phyloP scores from a whole-genome alignment of 2,888 invertebrate species.

The Apamea sordens region DNA sequence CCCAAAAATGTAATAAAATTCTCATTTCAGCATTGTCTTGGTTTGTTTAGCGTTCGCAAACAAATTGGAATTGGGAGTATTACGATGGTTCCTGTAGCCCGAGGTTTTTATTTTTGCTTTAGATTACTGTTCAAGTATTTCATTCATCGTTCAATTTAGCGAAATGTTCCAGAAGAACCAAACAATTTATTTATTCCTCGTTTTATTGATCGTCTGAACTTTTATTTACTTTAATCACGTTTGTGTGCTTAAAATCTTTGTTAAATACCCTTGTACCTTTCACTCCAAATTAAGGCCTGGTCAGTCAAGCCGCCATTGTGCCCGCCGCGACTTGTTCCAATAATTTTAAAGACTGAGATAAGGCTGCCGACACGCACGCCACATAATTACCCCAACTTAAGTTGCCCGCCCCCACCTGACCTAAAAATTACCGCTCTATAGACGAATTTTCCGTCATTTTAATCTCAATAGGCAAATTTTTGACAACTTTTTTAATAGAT shows the following conservation, averaged over 20 bases:
- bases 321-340: conserved; percentile 55
- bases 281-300: conserved; percentile 52
- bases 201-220: conserved; percentile 4
- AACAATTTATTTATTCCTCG: not conserved
- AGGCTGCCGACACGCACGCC: conserved; percentile 67
- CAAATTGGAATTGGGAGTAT: conserved; percentile 51
- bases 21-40: conserved; percentile 53
- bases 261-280: conserved; percentile 42
- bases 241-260: conserved; percentile 29
- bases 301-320: conserved; percentile 44
- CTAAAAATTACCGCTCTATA: conserved; percentile 71
- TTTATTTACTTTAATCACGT: conserved; percentile 14
- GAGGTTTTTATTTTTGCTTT: conserved; percentile 30
- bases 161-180: not conserved
- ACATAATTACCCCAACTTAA: conserved; percentile 74
- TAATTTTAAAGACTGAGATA: conserved; percentile 65
- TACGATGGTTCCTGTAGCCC: conserved; percentile 23
- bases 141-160: not conserved
- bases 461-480: conserved; percentile 22
- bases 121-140: conserved; percentile 33
- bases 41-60: conserved; percentile 54
- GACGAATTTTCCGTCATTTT: conserved; percentile 59
- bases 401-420: conserved; percentile 65
- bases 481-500: conserved; percentile 6
- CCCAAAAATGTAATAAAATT: conserved; percentile 59